Evolutionary conservation across 2,113 vertebrate genomes (phyloP).

Genomic region (Lipotes vexillifer): DNA sequence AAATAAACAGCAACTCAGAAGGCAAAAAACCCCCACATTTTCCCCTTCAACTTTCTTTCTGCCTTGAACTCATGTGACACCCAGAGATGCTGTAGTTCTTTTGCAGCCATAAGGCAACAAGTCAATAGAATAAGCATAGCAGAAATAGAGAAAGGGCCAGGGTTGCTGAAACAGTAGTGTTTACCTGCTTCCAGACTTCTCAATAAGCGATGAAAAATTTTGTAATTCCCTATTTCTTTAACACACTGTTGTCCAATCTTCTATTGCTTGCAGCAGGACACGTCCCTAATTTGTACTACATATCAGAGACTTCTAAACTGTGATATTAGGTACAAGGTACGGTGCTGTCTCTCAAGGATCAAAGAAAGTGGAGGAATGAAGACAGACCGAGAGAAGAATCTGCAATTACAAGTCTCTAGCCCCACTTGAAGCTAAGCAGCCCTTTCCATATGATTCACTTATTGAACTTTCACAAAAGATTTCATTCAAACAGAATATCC

Average conservation of each 20-base stretch:
- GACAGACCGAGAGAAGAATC: not conserved
- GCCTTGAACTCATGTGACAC: conserved; percentile 25
- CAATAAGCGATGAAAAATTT: not conserved
- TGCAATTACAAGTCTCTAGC: not conserved
- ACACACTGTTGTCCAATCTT: not conserved
- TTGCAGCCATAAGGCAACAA: not conserved
- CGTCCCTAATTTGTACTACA: not conserved
- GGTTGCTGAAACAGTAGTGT: not conserved
- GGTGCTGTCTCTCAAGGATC: not conserved
- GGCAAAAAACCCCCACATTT: not conserved
- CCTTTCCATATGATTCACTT: not conserved
- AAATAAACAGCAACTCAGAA: not conserved
- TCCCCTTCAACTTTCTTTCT: not conserved
- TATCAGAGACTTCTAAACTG: not conserved
- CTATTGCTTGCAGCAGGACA: not conserved
- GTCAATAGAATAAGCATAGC: not conserved
- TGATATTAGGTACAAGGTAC: not conserved
- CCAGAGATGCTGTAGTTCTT: not conserved
- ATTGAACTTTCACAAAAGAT: conserved; percentile 41
- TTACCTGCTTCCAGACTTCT: not conserved
- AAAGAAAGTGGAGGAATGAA: not conserved
- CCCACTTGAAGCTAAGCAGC: not conserved
- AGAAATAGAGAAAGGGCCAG: not conserved
- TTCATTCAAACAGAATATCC: conserved; percentile 42
- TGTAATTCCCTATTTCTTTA: conserved; percentile 1